phyloP scores from a whole-genome alignment of 2,113 vertebrate genomes.

The Vidua macroura region DNA sequence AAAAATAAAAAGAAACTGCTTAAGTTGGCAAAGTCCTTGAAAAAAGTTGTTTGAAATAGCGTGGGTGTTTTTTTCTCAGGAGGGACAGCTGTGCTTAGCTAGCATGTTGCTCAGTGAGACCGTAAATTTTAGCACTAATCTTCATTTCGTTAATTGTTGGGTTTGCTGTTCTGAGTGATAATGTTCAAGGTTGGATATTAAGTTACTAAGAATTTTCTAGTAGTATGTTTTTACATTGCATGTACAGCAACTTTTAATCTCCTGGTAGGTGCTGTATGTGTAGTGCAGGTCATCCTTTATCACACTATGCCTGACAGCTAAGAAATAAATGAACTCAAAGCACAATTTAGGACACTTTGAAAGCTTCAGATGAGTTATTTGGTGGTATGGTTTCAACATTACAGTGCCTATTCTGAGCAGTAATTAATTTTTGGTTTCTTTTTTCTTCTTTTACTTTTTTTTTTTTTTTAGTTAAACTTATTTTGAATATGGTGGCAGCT shows the following conservation, averaged over 20 bases:
- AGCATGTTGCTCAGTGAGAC: neutral
- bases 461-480: neutral
- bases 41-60: neutral
- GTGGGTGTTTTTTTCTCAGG: slow-evolving; percentile 2
- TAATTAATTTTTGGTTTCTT: neutral
- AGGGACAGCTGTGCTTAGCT: neutral
- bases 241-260: neutral
- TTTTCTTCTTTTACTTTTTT: neutral
- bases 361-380: neutral
- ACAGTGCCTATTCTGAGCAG: neutral
- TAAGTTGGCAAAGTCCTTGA: slow-evolving; percentile 6
- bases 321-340: neutral
- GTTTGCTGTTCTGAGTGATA: neutral
- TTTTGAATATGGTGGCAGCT: neutral
- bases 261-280: neutral
- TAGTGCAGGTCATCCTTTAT: neutral
- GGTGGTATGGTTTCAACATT: neutral
- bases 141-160: neutral
- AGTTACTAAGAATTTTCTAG: neutral
- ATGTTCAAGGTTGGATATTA: neutral
- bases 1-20: neutral
- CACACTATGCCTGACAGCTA: neutral
- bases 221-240: neutral
- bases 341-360: neutral
- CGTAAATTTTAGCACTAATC: neutral